Evolutionary conservation across 2,888 invertebrate genomes (phyloP), one percentile per base, ranked within the genome.

Genomic region (Parapristionchus giblindavisi): DNA sequence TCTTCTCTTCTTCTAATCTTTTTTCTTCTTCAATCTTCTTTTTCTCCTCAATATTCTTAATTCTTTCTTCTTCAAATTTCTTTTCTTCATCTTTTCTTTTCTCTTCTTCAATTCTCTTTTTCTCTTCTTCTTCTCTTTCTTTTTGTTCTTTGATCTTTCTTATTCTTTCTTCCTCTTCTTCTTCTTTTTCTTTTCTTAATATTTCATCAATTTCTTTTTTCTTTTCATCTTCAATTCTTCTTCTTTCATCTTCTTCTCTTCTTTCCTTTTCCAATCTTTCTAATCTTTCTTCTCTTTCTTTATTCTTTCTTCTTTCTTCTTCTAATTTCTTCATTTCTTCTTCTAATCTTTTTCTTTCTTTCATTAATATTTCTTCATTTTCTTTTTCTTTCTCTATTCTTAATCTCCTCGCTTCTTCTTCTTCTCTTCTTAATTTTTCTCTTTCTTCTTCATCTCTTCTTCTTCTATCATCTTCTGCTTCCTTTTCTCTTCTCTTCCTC

Each of bases 1-100:
- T 63, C 79, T 51, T 58, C 60, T 40, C 75, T 70, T 38, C 68
- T 71, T 51, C 70, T 73, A 36, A 32, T 65, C 21, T 63, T 65
- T 27, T 61, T 40, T 74, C 65, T 73, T 60, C 70, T 77, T 27
- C 40, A 48, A 29, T 58, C 75, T 74, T 68, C 61, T 38, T 52
- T 52, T 52, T 70, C 70, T 5, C 54, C 48, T 11, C 68, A 17
- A n/a, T 8, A 8, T 24, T 56, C 27, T 56, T 24, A 17, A 8
- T 56, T 34, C 54, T 54, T 38, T 70, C 52, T 36, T 70, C 52
- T 70, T 54, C 40, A 6, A 24, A 21, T 27, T 56, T 56, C 56
- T 56, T 70, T 38, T 70, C 70, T n/a, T 54, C 11, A 54, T 70
- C 70, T 24, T 40, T 52, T 54, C 54, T 70, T 54, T 70, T 52